phyloP scores from a whole-genome alignment of 2,113 vertebrate species.

The Ascaphus truei region DNA sequence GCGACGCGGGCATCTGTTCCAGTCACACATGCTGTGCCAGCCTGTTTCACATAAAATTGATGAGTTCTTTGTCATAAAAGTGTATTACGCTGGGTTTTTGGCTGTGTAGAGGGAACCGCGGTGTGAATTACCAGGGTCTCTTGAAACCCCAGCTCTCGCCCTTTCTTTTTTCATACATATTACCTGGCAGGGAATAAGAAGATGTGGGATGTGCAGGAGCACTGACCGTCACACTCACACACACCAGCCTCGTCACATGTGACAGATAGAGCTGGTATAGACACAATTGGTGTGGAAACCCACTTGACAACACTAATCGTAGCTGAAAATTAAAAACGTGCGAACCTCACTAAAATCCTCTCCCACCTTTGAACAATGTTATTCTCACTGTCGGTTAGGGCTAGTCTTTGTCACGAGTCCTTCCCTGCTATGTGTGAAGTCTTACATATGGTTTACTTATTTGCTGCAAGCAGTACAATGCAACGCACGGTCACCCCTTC shows the following conservation, averaged over 20 bases:
- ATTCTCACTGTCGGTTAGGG: not conserved
- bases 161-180: too few relatives aligned
- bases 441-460: not conserved
- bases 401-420: not conserved
- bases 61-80: not conserved
- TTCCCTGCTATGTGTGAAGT: not conserved
- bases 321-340: slow-evolving; percentile 24
- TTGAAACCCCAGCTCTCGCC: not conserved
- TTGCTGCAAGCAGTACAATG: not conserved
- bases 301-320: not conserved
- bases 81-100: not conserved
- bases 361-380: not conserved
- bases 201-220: too few relatives aligned
- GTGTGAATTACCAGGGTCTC: not conserved
- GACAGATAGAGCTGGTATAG: too few relatives aligned
- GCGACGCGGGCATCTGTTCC: not conserved
- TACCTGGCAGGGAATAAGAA: too few relatives aligned
- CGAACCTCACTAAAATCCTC: not conserved
- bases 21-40: not conserved
- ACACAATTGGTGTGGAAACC: not conserved
- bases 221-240: too few relatives aligned
- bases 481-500: not conserved
- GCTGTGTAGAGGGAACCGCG: not conserved
- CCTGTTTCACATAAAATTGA: not conserved
- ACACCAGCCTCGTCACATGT: not conserved